These are phyloP conservation scores for Penaeus indicus DNA, from an alignment of 1,140 invertebrate genomes.

Conservation along the genomic window DNA sequence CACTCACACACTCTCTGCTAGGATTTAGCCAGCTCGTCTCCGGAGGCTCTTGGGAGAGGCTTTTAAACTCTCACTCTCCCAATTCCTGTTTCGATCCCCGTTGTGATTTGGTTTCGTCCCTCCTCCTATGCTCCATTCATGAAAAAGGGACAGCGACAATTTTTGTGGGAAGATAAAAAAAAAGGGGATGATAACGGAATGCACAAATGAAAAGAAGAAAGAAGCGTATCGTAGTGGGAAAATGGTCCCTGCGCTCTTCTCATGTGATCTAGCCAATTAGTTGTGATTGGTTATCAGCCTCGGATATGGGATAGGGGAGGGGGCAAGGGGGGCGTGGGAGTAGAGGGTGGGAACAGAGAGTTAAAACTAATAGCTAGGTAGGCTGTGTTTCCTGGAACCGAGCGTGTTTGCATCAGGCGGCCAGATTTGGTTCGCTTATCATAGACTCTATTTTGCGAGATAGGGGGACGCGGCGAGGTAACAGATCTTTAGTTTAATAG, in stretches of 20 bases:
- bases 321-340: neutral
- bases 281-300: too few species aligned
- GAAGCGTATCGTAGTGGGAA: too few species aligned
- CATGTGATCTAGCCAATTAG: too few species aligned
- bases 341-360: neutral
- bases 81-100: neutral
- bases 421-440: conserved; percentile 34
- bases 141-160: neutral
- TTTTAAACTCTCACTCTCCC: conserved; percentile 8
- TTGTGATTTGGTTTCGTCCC: conserved; percentile 1
- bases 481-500: too few species aligned
- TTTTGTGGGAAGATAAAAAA: too few species aligned
- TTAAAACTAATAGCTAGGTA: conserved; percentile 45
- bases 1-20: conserved; percentile 42
- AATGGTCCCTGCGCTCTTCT: too few species aligned
- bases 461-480: too few species aligned
- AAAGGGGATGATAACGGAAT: too few species aligned
- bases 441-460: too few species aligned
- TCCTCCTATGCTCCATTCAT: conserved; percentile 11
- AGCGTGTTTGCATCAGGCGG: conserved; percentile 31
- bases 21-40: conserved; percentile 48
- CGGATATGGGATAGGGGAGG: neutral
- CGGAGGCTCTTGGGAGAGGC: conserved; percentile 17
- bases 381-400: conserved; percentile 34
- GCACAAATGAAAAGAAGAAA: too few species aligned